A percentile compares a stretch with the other conserved stretches of the same genome.
Evolutionary conservation across 2,797 vertebrate genomes (phyloP).

Genomic region (Protonibea diacanthus): DNA sequence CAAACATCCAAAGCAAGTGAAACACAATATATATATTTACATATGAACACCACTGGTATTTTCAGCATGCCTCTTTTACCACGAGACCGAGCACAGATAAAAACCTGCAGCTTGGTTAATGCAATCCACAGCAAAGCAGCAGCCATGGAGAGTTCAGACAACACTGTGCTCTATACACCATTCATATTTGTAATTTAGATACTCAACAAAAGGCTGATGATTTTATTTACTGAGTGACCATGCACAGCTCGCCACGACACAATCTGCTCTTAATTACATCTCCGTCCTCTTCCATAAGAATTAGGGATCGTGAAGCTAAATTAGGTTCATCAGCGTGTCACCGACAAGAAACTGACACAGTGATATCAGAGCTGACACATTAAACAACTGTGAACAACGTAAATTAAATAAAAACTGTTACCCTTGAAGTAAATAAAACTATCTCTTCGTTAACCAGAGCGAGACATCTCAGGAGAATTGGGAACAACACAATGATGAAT

Average conservation of each 20-base stretch:
- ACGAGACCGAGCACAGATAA: constrained; percentile 48
- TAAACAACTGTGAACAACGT: constrained; percentile 46
- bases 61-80: constrained; percentile 61
- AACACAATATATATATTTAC: constrained; percentile 73
- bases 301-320: constrained; percentile 20
- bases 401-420: neutral
- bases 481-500: constrained; percentile 45
- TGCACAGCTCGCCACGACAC: constrained; percentile 29
- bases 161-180: constrained; percentile 49
- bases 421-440: constrained; percentile 34
- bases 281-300: neutral
- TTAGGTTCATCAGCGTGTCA: constrained; percentile 36
- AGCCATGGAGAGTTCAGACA: constrained; percentile 47
- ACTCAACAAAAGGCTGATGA: constrained; percentile 37
- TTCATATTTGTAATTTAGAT: constrained; percentile 43
- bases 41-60: constrained; percentile 67
- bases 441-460: constrained; percentile 34
- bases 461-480: constrained; percentile 40
- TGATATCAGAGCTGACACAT: constrained; percentile 51
- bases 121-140: constrained; percentile 43
- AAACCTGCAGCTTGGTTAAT: constrained; percentile 46
- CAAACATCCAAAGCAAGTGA: constrained; percentile 66
- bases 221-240: constrained; percentile 33
- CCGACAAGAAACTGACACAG: constrained; percentile 45
- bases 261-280: constrained; percentile 26